These are phyloP conservation scores for Schizaphis graminum DNA, from an alignment of 2,888 invertebrate species.

Conservation along the genomic window DNA sequence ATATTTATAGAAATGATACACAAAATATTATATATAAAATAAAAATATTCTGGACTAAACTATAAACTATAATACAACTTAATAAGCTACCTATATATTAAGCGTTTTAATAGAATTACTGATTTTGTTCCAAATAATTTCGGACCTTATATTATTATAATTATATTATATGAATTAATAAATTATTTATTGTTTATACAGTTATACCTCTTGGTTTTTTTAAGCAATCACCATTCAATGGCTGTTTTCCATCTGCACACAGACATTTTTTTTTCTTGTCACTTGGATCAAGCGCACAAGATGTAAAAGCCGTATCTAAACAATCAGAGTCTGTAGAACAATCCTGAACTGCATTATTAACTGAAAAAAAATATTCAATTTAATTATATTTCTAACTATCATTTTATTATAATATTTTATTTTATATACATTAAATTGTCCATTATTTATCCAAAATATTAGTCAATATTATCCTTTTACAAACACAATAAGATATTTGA, in stretches of 20 bases:
- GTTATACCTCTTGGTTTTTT: conserved; percentile 67
- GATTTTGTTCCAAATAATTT: not conserved
- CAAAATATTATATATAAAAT: not conserved
- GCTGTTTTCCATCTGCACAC: conserved; percentile 66
- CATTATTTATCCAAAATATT: not conserved
- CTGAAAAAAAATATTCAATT: conserved; percentile 25
- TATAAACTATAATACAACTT: not conserved
- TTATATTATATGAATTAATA: not conserved
- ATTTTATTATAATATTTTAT: not conserved
- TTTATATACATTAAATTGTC: not conserved
- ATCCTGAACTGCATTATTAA: conserved; percentile 61
- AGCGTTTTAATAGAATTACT: not conserved
- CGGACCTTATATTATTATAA: too few species aligned
- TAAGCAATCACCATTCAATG: conserved; percentile 62
- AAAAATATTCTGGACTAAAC: not conserved
- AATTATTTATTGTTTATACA: not conserved
- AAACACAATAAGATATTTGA: not conserved
- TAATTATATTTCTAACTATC: not conserved
- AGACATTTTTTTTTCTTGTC: conserved; percentile 66
- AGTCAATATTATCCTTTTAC: not conserved
- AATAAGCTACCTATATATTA: not conserved
- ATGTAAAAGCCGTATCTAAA: conserved; percentile 60
- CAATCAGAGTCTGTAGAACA: conserved; percentile 66
- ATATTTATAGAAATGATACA: not conserved
- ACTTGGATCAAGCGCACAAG: conserved; percentile 61